Conservation (phyloP, 2,113 vertebrate genomes). For the Triplophysa rosa region DNA sequence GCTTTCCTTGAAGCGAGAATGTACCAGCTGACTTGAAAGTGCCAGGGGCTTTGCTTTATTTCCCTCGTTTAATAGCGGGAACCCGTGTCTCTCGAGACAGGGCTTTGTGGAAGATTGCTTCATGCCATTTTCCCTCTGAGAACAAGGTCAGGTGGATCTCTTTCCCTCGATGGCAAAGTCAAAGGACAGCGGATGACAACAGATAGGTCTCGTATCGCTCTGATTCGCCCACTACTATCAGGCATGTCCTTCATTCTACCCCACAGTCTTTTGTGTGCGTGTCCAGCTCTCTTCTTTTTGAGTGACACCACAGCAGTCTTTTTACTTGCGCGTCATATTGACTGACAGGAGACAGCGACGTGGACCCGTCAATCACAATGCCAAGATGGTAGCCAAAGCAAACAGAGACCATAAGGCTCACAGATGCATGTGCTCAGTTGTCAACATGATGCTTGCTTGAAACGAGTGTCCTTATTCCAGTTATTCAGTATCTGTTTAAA, state of each 20-base stretch:
- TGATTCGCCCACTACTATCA: conserved; percentile 33
- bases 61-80: conserved; percentile 34
- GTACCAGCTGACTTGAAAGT: conserved; percentile 30
- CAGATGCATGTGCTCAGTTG: neutral
- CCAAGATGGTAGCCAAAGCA: neutral
- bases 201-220: conserved; percentile 20
- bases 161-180: conserved; percentile 30
- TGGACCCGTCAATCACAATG: conserved; percentile 29
- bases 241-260: conserved; percentile 38
- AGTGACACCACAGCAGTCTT: conserved; percentile 35
- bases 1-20: conserved; percentile 20
- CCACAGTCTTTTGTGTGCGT: conserved; percentile 33
- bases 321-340: conserved; percentile 37
- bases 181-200: conserved; percentile 31
- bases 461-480: neutral
- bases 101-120: conserved; percentile 27
- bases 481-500: neutral
- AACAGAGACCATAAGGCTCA: neutral
- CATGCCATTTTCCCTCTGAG: conserved; percentile 21
- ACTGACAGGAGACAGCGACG: conserved; percentile 38
- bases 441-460: conserved; percentile 4
- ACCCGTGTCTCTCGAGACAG: conserved; percentile 20
- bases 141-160: conserved; percentile 29
- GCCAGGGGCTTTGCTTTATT: conserved; percentile 37
- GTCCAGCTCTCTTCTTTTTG: conserved; percentile 38